Percentiles rank a stretch among this genome's conserved stretches.
Evolutionary conservation across 1,140 invertebrate species (phyloP).

Genomic region (Plodia interpunctella): DNA sequence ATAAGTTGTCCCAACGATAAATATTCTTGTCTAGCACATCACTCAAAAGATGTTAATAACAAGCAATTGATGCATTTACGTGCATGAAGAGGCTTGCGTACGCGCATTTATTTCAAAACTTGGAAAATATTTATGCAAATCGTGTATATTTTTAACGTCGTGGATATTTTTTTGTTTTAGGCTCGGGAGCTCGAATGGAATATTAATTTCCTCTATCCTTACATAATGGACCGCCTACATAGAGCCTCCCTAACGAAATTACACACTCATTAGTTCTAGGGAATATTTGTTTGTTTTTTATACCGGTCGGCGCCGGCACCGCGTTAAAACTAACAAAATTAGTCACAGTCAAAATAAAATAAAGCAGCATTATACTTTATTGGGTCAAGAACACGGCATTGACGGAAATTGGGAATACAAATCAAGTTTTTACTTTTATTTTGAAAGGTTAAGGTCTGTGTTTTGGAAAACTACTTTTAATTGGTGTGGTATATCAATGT

Average conservation of each 20-base stretch:
- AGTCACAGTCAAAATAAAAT: constrained; percentile 58
- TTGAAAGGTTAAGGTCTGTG: background rate
- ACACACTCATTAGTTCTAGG: constrained; percentile 69
- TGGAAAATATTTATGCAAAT: constrained; percentile 10
- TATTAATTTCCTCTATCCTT: constrained; percentile 35
- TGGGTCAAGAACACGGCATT: constrained; percentile 28
- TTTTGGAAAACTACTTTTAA: background rate
- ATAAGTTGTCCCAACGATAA: background rate
- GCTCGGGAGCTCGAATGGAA: constrained; percentile 14
- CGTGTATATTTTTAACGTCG: constrained; percentile 1
- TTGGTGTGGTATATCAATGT: too few relatives aligned
- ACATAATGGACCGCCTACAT: constrained; percentile 49
- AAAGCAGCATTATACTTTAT: constrained; percentile 35
- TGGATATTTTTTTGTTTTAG: background rate
- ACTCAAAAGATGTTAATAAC: background rate
- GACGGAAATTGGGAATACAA: constrained; percentile 13
- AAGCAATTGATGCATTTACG: background rate
- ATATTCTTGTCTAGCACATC: background rate
- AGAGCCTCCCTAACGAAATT: constrained; percentile 61
- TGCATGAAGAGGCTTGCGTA: background rate
- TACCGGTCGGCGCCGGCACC: constrained; percentile 45
- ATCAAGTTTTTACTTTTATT: constrained; percentile 10
- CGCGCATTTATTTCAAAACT: constrained; percentile 4
- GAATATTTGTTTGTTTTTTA: constrained; percentile 67
- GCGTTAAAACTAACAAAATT: constrained; percentile 66